Conservation (phyloP, 2,888 invertebrate genomes). For the Epistrophe eligans region DNA sequence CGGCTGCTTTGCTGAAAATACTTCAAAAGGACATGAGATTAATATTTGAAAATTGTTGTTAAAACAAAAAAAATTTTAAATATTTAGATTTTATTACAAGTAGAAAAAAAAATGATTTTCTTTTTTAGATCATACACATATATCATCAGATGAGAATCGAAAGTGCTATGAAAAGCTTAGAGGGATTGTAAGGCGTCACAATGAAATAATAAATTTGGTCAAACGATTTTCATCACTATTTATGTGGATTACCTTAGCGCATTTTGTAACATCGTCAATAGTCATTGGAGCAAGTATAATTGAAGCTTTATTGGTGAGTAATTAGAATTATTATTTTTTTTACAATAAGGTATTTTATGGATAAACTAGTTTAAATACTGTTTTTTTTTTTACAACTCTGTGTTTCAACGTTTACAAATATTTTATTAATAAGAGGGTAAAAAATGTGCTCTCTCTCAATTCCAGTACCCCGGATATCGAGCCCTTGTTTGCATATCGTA, state of each 20-base stretch:
- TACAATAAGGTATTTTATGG: too few relatives aligned
- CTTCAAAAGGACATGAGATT: constrained; percentile 42
- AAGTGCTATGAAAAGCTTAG: constrained; percentile 10
- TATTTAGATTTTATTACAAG: background rate
- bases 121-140: constrained; percentile 1
- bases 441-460: background rate
- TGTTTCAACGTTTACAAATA: too few relatives aligned
- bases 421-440: too few relatives aligned
- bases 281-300: constrained; percentile 62
- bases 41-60: constrained; percentile 20
- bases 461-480: constrained; percentile 49
- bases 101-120: background rate
- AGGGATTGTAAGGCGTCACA: constrained; percentile 44
- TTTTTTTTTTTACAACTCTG: too few relatives aligned
- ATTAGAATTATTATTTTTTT: too few relatives aligned
- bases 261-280: constrained; percentile 54
- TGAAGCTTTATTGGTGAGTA: constrained; percentile 53
- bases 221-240: constrained; percentile 35
- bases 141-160: constrained; percentile 7
- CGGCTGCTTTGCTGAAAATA: constrained; percentile 49
- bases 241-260: constrained; percentile 51
- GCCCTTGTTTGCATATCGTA: constrained; percentile 24
- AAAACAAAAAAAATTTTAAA: background rate
- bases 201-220: constrained; percentile 50
- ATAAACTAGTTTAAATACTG: too few relatives aligned